A percentile compares a stretch with the other conserved stretches of the same genome.
Conservation (phyloP, 2,888 invertebrate species). For the Sinopyrophorus schimmeli region DNA sequence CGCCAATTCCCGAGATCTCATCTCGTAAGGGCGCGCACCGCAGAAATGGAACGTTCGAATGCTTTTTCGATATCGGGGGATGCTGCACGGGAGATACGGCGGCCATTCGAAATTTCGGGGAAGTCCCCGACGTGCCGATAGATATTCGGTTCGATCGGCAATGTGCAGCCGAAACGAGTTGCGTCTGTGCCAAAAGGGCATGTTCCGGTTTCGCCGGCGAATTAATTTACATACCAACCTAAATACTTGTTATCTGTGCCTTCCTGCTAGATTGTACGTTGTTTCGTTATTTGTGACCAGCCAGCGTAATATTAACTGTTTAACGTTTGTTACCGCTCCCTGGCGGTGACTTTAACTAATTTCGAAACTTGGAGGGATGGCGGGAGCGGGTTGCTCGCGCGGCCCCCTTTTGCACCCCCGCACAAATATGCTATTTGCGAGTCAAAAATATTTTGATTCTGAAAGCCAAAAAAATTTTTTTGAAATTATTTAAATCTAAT, state of each 20-base stretch:
- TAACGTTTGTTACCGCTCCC: conserved; percentile 10
- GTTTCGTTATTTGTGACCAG: conserved; percentile 23
- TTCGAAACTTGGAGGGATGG: conserved; percentile 3
- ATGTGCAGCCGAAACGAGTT: conserved; percentile 29
- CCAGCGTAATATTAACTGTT: conserved; percentile 21
- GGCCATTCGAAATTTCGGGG: conserved; percentile 18
- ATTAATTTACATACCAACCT: conserved; percentile 29
- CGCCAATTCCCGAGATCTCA: conserved; percentile 18
- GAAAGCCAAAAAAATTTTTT: not conserved
- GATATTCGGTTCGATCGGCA: conserved; percentile 28
- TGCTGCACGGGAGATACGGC: conserved; percentile 1
- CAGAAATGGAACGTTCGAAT: conserved; percentile 3
- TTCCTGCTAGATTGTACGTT: conserved; percentile 19
- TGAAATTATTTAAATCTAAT: not conserved
- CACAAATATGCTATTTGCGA: too few species aligned
- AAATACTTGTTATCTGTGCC: conserved; percentile 25
- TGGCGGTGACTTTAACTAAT: conserved; percentile 3
- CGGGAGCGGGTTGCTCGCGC: not conserved
- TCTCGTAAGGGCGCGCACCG: too few species aligned
- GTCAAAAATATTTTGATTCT: not conserved
- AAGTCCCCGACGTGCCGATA: conserved; percentile 22
- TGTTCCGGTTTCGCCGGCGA: conserved; percentile 24
- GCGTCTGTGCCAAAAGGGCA: conserved; percentile 27
- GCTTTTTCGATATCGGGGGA: not conserved
- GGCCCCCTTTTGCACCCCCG: conserved; percentile 5